Percentiles rank a stretch among this genome's conserved stretches.
Evolutionary conservation across 2,888 invertebrate genomes (phyloP).

Genomic region (Stenolophus ochropezus): DNA sequence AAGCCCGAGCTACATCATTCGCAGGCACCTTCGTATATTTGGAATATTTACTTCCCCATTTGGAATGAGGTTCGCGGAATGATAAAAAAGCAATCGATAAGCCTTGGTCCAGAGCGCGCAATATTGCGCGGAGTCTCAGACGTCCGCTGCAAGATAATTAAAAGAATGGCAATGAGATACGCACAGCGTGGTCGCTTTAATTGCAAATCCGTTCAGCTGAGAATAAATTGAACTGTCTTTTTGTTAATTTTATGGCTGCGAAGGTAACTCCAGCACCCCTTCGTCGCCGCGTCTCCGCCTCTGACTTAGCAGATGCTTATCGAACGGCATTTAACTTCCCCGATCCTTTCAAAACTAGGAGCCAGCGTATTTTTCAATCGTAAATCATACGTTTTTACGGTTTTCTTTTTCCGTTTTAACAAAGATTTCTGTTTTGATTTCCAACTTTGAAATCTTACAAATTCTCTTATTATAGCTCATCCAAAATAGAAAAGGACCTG

Average conservation of each 20-base stretch:
- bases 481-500: too few relatives aligned
- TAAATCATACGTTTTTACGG: constrained; percentile 57
- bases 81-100: constrained; percentile 49
- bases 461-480: constrained; percentile 43
- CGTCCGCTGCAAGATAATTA: constrained; percentile 47
- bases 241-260: constrained; percentile 53
- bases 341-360: constrained; percentile 34
- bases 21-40: constrained; percentile 41
- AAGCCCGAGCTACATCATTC: constrained; percentile 26
- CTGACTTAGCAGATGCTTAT: constrained; percentile 57
- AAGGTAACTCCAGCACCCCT: constrained; percentile 11
- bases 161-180: constrained; percentile 54
- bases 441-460: constrained; percentile 22
- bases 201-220: constrained; percentile 57
- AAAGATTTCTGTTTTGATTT: constrained; percentile 51
- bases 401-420: constrained; percentile 48
- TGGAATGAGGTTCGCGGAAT: constrained; percentile 39
- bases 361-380: constrained; percentile 56
- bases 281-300: not conserved
- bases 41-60: constrained; percentile 52
- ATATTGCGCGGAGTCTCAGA: constrained; percentile 42
- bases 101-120: constrained; percentile 21
- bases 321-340: constrained; percentile 53
- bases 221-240: constrained; percentile 57
- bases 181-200: constrained; percentile 45